Percentiles rank a stretch among this genome's conserved stretches.
Evolutionary conservation across 2,888 invertebrate species (phyloP).

Genomic region (Ornithoptera alexandrae): DNA sequence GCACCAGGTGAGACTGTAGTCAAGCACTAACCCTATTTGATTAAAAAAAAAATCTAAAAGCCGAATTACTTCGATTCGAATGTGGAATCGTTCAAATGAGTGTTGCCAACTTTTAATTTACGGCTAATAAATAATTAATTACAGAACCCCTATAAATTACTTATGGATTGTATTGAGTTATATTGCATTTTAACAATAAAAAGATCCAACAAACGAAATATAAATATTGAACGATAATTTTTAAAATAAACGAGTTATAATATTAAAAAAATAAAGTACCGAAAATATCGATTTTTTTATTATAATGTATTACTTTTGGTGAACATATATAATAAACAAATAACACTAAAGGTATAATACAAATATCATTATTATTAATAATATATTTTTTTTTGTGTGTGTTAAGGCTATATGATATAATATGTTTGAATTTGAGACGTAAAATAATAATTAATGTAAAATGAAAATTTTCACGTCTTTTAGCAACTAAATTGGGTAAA

Average conservation of each 20-base stretch:
- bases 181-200: neutral
- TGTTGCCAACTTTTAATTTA: conserved; percentile 42
- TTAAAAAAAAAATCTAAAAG: neutral
- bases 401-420: neutral
- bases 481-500: conserved; percentile 52
- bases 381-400: neutral
- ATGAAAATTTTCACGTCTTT: neutral
- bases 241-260: neutral
- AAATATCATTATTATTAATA: neutral
- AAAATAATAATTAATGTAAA: neutral
- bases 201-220: neutral
- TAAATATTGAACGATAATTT: too few relatives aligned
- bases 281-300: neutral
- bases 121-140: neutral
- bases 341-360: neutral
- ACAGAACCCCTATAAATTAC: neutral
- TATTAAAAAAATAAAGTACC: neutral
- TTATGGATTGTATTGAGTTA: neutral
- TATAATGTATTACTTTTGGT: neutral
- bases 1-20: too few relatives aligned
- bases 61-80: conserved; percentile 36
- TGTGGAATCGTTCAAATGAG: conserved; percentile 32
- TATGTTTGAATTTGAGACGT: neutral
- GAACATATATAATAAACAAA: neutral
- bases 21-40: too few relatives aligned